Evolutionary conservation across 2,888 invertebrate species (phyloP).

Genomic region (Colostygia pectinataria): DNA sequence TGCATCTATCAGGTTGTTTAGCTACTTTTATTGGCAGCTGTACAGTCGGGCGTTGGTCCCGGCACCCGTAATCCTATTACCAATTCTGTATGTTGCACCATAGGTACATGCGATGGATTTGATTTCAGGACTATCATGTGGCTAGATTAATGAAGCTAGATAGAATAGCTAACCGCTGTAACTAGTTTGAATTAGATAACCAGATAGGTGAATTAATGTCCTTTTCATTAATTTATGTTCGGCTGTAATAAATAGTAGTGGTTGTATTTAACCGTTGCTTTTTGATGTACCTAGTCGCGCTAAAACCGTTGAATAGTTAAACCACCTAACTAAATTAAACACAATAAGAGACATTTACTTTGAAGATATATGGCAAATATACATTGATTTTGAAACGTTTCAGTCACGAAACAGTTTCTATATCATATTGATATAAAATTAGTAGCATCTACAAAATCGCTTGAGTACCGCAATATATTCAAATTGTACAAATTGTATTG

Average conservation of each 20-base stretch:
- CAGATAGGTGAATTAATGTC: slow-evolving; percentile 1
- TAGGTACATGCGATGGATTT: slow-evolving; percentile 18
- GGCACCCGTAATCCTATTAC: slow-evolving; percentile 18
- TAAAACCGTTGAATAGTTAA: too few species aligned
- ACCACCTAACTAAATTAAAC: too few species aligned
- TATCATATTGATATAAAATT: too few species aligned
- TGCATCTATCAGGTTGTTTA: neutral
- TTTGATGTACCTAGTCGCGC: too few species aligned
- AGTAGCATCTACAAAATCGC: too few species aligned
- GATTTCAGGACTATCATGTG: slow-evolving; percentile 16
- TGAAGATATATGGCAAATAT: too few species aligned
- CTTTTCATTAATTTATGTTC: slow-evolving; percentile 1
- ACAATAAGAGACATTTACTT: too few species aligned
- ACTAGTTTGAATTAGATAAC: neutral
- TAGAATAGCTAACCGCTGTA: slow-evolving; percentile 11
- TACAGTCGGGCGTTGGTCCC: slow-evolving; percentile 3
- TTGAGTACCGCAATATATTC: too few species aligned
- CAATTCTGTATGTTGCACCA: slow-evolving; percentile 24
- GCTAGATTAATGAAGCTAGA: slow-evolving; percentile 23
- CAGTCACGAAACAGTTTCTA: too few species aligned
- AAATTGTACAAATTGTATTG: too few species aligned
- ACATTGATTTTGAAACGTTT: too few species aligned
- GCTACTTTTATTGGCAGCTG: slow-evolving; percentile 1
- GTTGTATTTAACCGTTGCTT: too few species aligned
- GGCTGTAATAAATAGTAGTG: neutral